Base-by-base conservation (phyloP, 2,797 vertebrate genomes). In the Phoebastria nigripes region DNA sequence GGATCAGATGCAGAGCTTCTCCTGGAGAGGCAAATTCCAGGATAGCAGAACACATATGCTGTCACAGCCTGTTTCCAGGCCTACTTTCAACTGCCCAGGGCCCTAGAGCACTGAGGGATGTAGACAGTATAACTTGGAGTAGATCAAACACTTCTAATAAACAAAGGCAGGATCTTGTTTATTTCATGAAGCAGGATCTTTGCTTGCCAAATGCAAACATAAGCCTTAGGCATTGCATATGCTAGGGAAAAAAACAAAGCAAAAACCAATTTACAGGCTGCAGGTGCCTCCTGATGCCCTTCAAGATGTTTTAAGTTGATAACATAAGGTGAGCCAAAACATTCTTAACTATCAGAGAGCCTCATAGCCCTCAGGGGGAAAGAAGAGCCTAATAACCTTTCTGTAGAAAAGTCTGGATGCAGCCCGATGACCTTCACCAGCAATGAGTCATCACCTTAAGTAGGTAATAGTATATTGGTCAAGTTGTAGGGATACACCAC, bases 111-210 rank as follows among this genome's bases (percentile, higher is more conserved):
- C 46, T 14, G 35, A 29, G 8, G 14, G 35, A 65, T 44, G 11
- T 17, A 82, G 47, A 47, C 8, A 44, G 24, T 9, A 21, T 33
- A 63, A 71, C 8, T 15, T 74, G 15, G 31, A 85, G 17, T 10
- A 86, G 46, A 89, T 77, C 62, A 96, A 93, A 66, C 73, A 10
- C 18, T 65, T 65, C 42, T 87, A 49, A 82, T 8, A 83, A 94
- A 94, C 66, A 84, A 96, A 93, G n/a, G 35, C 73, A 83, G 28
- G 24, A 79, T 79, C 49, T 82, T 92, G 80, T 89, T 96, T 95
- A 90, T 90, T 94, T 76, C 49, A 70, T 26, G 10, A 92, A 73
- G 51, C 28, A 49, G n/a, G 29, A 83, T 74, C 82, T 56, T 78
- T 71, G 24, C 69, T 52, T 80, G 29, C 89, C 87, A 93, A 89